Conservation (phyloP, 30 jellyfish, hydroid and myxozoan genomes). For the Sanderia malayensis region DNA sequence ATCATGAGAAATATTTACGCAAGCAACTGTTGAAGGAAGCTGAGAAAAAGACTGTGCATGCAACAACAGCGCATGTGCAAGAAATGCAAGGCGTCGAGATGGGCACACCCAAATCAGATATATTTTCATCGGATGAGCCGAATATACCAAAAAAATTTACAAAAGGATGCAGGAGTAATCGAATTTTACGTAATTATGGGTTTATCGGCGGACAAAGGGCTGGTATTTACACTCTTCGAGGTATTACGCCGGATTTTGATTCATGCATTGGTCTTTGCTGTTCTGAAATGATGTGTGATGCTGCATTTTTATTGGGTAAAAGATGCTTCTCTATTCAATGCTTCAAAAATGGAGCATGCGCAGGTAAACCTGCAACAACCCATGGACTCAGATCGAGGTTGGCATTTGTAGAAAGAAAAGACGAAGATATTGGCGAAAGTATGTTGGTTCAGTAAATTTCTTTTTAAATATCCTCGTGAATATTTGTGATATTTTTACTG, state of each 20-base stretch:
- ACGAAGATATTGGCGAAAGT: constrained; percentile 89
- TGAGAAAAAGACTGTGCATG: constrained; percentile 8
- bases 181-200: constrained; percentile 59
- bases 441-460: no score
- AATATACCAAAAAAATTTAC: constrained; percentile 82
- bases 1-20: constrained; percentile 64
- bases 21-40: constrained; percentile 38
- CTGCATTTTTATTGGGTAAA: constrained; percentile 92
- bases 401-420: constrained; percentile 83
- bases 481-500: no score
- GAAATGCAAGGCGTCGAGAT: constrained; percentile 8
- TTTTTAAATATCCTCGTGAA: no score
- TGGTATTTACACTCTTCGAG: constrained; percentile 90
- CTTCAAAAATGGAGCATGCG: constrained; percentile 86
- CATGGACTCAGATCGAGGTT: constrained; percentile 79
- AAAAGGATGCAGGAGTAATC: constrained; percentile 70
- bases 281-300: constrained; percentile 95
- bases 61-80: not conserved
- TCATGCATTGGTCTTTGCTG: constrained; percentile 90
- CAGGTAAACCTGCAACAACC: constrained; percentile 78
- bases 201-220: constrained; percentile 96
- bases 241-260: constrained; percentile 87
- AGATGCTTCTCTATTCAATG: constrained; percentile 96
- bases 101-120: constrained; percentile 74
- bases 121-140: constrained; percentile 65